phyloP scores from a whole-genome alignment of 2,797 vertebrate genomes.

The Vultur gryphus region DNA sequence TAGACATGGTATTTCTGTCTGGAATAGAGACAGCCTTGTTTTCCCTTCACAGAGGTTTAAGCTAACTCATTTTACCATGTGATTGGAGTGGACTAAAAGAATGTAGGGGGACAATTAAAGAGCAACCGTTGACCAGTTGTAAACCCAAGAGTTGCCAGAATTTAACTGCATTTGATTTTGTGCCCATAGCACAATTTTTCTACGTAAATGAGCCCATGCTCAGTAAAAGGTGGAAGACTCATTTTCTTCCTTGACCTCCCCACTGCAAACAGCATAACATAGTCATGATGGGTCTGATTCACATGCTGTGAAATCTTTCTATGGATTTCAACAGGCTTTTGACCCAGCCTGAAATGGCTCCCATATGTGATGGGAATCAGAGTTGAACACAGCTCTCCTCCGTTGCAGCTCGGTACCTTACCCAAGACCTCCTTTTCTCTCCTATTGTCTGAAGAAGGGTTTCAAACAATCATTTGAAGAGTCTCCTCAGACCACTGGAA shows the following conservation, averaged over 20 bases:
- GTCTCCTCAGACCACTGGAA: neutral
- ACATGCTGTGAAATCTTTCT: neutral
- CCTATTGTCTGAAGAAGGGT: neutral
- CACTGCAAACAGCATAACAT: neutral
- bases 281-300: accelerated
- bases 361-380: neutral
- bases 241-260: neutral
- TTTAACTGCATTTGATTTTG: neutral
- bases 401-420: accelerated
- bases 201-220: neutral
- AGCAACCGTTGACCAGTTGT: accelerated
- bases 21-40: neutral
- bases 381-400: accelerated
- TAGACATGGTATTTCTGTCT: neutral
- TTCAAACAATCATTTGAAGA: neutral
- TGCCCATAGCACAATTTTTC: neutral
- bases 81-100: neutral
- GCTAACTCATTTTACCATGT: neutral
- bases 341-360: neutral
- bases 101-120: neutral
- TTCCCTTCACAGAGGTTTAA: neutral
- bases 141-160: neutral
- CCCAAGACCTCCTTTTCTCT: neutral
- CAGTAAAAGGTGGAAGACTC: neutral
- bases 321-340: neutral